Evolutionary conservation across 2,888 invertebrate species (phyloP).

Genomic region (Rugalucina vietnamica): DNA sequence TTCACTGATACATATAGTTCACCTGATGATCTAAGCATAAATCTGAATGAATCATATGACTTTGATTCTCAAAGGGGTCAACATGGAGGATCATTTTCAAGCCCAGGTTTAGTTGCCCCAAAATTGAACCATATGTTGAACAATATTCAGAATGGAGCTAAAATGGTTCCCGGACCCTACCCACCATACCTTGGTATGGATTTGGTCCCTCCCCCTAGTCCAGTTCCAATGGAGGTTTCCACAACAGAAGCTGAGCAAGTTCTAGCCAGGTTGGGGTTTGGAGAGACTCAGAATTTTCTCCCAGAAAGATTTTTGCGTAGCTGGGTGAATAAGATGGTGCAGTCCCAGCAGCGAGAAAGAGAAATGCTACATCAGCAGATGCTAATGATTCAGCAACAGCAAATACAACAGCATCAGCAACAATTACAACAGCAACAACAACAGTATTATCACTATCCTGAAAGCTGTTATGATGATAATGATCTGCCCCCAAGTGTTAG

Average conservation of each 20-base stretch:
- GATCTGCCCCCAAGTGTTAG: constrained; percentile 60
- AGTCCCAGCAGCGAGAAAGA: constrained; percentile 60
- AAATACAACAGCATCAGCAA: too few species aligned
- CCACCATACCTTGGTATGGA: neutral
- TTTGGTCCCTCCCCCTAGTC: neutral
- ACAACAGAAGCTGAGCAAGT: constrained; percentile 68
- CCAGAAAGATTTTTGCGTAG: constrained; percentile 79
- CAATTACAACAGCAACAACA: constrained; percentile 21
- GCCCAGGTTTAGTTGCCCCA: neutral
- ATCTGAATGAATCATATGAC: neutral
- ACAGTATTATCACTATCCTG: neutral
- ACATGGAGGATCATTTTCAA: neutral
- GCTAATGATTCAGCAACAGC: constrained; percentile 25
- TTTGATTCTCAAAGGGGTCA: neutral
- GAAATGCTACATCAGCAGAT: neutral
- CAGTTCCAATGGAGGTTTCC: neutral
- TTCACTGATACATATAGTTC: neutral
- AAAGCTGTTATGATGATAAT: constrained; percentile 39
- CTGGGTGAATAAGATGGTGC: constrained; percentile 76
- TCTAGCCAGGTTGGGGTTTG: constrained; percentile 76
- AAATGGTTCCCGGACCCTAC: neutral
- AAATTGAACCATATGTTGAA: neutral
- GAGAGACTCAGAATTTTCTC: constrained; percentile 72
- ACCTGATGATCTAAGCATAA: neutral
- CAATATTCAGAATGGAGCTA: neutral